Evolutionary conservation across 1,140 invertebrate species (phyloP), one percentile per base, ranked within the genome.

Genomic region (Diploscapter pachys): DNA sequence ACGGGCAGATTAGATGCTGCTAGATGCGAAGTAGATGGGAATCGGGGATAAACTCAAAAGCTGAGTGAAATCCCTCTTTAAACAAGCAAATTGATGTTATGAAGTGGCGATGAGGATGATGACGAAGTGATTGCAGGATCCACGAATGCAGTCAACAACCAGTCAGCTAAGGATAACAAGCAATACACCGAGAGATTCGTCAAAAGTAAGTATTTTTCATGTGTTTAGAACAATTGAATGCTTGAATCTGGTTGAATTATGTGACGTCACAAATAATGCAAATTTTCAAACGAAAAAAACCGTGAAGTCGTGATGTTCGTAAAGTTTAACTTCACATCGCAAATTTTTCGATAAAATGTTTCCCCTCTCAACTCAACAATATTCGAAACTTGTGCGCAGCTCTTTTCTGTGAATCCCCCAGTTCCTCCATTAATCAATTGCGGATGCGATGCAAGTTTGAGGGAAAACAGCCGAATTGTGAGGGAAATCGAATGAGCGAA

Each of bases 141-240:
- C 55, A 63, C 55, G 9, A 53, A 54, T 54, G 64, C 63, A 51
- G 48, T 67, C 5, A 74, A 74, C 73, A 74, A 74, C 50, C 66
- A 68, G 66, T n/a, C 73, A 59, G 50, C 56, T 53, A 68, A 67
- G 31, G 73, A 74, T 13, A 48, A 52, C 50, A 67, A 64, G 66
- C 73, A 68, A 67, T 74, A 62, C 66, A 74, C 73, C 48, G 73
- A 74, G 31, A 6, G 73, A 62, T 63, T 74, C 56, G 73, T 74
- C 55, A 74, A 74, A 50, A 74, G 73, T 74, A 31, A 69, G 73
- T 74, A 52, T 68, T 4, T 54, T 48, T 4, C 13, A 59, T 64
- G 11, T 11, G 51, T 63, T 11, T 11, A 8, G 61, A 53, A 13
- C 13, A 67, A n/a, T 48, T 5, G 11, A 53, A 67, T 4, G 3